Evolutionary conservation across 2,888 invertebrate species (phyloP).

Genomic region (Piscicola geometra): DNA sequence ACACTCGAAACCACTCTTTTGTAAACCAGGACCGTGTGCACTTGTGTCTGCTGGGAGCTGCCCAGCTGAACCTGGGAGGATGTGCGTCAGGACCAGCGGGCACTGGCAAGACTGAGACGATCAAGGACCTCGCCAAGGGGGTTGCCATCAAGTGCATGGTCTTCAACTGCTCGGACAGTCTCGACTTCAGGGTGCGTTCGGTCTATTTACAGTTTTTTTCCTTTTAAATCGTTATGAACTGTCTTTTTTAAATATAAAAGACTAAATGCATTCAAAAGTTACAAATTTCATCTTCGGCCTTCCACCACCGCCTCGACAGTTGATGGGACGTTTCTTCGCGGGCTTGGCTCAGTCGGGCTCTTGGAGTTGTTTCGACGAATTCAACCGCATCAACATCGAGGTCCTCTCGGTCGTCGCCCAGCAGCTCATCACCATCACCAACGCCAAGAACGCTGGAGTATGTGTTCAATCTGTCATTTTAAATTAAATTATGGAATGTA

Average conservation of each 20-base stretch:
- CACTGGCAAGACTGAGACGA: conserved; percentile 85
- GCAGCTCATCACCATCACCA: conserved; percentile 78
- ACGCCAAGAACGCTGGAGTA: conserved; percentile 71
- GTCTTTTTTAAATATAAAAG: too few species aligned
- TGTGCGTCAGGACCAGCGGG: conserved; percentile 82
- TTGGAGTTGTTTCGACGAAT: conserved; percentile 89
- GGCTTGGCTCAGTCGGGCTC: conserved; percentile 83
- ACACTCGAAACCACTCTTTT: too few species aligned
- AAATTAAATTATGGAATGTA: too few species aligned
- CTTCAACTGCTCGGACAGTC: conserved; percentile 82
- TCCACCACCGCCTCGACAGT: conserved; percentile 62
- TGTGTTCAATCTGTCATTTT: too few species aligned
- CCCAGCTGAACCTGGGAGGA: conserved; percentile 77
- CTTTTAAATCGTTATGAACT: too few species aligned
- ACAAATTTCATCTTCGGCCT: not conserved
- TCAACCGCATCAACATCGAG: conserved; percentile 83
- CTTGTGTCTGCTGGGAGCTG: conserved; percentile 80
- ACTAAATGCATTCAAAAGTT: too few species aligned
- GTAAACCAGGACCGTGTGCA: conserved; percentile 70
- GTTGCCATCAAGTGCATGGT: conserved; percentile 84
- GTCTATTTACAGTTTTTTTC: too few species aligned
- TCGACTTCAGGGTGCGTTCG: conserved; percentile 59
- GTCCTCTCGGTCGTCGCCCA: conserved; percentile 84
- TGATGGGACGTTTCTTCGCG: conserved; percentile 87
- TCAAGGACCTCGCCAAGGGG: conserved; percentile 81